Base-by-base conservation (phyloP, 2,888 invertebrate genomes). In the Himalopsyche japonica region DNA sequence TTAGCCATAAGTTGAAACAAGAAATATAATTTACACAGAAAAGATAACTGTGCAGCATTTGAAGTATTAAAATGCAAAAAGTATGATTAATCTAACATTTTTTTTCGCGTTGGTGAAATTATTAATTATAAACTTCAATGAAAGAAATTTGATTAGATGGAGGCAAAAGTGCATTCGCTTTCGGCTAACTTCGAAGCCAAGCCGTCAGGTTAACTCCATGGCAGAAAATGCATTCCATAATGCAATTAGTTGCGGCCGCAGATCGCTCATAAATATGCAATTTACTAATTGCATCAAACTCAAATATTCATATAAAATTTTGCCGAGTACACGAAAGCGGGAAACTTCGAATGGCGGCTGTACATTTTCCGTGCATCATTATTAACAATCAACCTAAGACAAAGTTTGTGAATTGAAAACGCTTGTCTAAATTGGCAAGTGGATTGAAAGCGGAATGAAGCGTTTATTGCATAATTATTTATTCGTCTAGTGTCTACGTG, bases 231-330 rank as follows among this genome's bases (percentile, higher is more conserved):
- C 76, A 80, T 83, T 57, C 64, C 37, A 70, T 76, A 76, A 83
- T 70, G 57, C 81, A 85, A 83, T 85, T 85, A 83, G 57, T 34
- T 32, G 27, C 49, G 32, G 70, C 77, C 32, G 70, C n/a, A 57
- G 80, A 83, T 64, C 30, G 78, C 81, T 85, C 85, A 85, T 85
- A 84, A 85, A 85, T 85, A 85, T 85, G 83, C 83, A 85, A 80
- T 82, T 57, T 77, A 32, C 84, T 84, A 85, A 85, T 84, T 85
- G 83, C 79, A 76, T 48, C 82, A 43, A 48, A 43, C 27, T 37
- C 64, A 76, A 48, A 83, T 77, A 32, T 80, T 77, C 77, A 34
- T 76, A 30, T 48, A 27, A 27, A 83, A 80, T 57, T 80, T 76
- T n/a, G 20, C 70, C 76, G 76, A 80, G 80, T 80, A 80, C 76